These are phyloP conservation scores for Drosophila kepulauana DNA, from an alignment of 1,140 invertebrate species.

Conservation along the genomic window DNA sequence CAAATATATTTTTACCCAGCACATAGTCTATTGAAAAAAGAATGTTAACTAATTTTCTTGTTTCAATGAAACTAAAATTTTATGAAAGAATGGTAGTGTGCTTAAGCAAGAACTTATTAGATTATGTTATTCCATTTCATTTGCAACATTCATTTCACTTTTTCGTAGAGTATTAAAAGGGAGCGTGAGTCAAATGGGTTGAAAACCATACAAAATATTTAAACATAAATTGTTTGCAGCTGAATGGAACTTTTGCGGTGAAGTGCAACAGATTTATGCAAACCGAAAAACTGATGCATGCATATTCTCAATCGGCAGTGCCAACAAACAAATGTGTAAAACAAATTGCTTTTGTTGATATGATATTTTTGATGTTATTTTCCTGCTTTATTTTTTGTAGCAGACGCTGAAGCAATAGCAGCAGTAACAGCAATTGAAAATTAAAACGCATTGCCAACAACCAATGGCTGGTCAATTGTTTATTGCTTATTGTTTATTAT, in stretches of 20 bases:
- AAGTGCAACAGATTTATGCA: constrained; percentile 72
- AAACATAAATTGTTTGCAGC: constrained; percentile 66
- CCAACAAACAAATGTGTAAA: constrained; percentile 51
- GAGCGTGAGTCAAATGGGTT: constrained; percentile 33
- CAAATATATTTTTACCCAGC: background rate
- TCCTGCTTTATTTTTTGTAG: constrained; percentile 18
- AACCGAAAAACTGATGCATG: constrained; percentile 64
- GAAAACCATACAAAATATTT: constrained; percentile 59
- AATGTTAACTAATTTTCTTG: no score
- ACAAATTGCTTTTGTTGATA: constrained; percentile 13
- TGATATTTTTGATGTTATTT: constrained; percentile 14
- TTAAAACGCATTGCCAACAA: constrained; percentile 38
- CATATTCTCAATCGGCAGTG: constrained; percentile 22
- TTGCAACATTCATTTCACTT: background rate
- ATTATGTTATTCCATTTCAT: background rate
- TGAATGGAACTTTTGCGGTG: constrained; percentile 64
- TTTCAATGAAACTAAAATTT: no score
- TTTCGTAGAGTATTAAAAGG: background rate
- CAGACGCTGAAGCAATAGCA: background rate
- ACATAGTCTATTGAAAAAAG: no score
- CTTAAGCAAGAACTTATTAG: background rate
- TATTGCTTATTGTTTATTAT: constrained; percentile 65
- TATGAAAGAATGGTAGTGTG: no score
- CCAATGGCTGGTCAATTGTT: constrained; percentile 65
- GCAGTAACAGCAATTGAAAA: constrained; percentile 44